Conservation (phyloP, 2,113 vertebrate species). For the Plecotus auritus region DNA sequence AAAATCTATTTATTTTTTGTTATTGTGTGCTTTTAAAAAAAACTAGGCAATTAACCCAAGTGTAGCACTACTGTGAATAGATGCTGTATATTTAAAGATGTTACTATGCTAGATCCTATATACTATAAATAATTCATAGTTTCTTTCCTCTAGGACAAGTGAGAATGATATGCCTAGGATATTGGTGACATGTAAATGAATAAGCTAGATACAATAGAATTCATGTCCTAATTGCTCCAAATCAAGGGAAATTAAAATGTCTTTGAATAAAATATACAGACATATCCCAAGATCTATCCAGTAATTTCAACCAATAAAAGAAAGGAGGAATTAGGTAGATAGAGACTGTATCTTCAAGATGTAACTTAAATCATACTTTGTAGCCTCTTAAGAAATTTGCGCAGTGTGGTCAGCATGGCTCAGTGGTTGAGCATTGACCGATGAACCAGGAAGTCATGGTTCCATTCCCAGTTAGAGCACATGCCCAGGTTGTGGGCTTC, state of each 20-base stretch:
- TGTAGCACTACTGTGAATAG: neutral
- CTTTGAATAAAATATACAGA: slow-evolving; percentile 21
- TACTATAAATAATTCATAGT: neutral
- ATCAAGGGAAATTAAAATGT: neutral
- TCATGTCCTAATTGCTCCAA: neutral
- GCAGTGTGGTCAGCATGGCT: no score
- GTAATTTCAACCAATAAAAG: neutral
- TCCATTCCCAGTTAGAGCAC: no score
- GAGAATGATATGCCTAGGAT: neutral
- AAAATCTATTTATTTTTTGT: slow-evolving; percentile 1
- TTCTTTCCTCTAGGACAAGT: neutral
- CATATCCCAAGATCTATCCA: neutral
- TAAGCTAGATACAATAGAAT: neutral
- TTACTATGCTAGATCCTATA: neutral
- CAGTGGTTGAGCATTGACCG: no score
- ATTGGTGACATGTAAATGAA: neutral
- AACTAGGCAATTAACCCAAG: neutral
- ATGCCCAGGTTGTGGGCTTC: no score
- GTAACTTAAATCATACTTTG: neutral
- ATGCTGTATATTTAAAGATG: neutral
- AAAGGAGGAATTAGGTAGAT: neutral
- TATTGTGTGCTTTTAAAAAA: neutral
- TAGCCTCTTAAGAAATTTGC: neutral
- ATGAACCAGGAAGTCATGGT: no score
- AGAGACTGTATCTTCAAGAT: neutral